Evolutionary conservation across 2,888 invertebrate genomes (phyloP).

Genomic region (Sphaerophoria rueppellii): DNA sequence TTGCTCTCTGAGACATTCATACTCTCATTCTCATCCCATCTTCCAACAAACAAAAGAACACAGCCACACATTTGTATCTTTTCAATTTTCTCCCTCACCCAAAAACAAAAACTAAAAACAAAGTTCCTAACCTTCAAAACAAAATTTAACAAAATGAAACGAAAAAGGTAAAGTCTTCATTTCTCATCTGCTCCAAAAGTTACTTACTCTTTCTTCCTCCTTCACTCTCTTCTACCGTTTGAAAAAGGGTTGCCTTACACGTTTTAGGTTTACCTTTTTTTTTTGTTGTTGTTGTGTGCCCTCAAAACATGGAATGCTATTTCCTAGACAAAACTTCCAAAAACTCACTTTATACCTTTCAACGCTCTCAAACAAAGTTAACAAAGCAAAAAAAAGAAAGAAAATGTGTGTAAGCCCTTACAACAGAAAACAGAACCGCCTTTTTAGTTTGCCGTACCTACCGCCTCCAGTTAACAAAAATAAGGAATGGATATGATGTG

Average conservation of each 20-base stretch:
- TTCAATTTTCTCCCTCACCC: conserved; percentile 38
- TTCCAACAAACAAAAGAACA: background rate
- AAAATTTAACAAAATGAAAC: conserved; percentile 4
- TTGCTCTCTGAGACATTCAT: background rate
- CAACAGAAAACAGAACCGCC: conserved; percentile 9
- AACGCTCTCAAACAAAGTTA: conserved; percentile 71
- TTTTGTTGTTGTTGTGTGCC: conserved; percentile 23
- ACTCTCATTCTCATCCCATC: background rate
- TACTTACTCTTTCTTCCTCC: background rate
- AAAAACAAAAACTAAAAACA: conserved; percentile 44
- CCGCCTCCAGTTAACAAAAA: conserved; percentile 36
- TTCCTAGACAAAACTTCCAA: conserved; percentile 71
- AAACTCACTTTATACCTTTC: conserved; percentile 72
- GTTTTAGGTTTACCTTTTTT: conserved; percentile 25
- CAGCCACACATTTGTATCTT: conserved; percentile 53
- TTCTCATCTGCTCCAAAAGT: conserved; percentile 18
- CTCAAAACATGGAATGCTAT: conserved; percentile 66
- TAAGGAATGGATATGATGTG: conserved; percentile 50
- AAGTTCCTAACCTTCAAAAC: conserved; percentile 51
- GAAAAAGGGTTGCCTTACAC: conserved; percentile 52
- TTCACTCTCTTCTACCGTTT: background rate
- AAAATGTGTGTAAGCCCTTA: conserved; percentile 6
- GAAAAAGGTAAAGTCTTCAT: conserved; percentile 30
- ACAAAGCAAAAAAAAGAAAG: conserved; percentile 14
- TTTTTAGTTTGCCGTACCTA: conserved; percentile 20